Evolutionary conservation across 2,113 vertebrate genomes (phyloP).

Genomic region (Rutilus rutilus): DNA sequence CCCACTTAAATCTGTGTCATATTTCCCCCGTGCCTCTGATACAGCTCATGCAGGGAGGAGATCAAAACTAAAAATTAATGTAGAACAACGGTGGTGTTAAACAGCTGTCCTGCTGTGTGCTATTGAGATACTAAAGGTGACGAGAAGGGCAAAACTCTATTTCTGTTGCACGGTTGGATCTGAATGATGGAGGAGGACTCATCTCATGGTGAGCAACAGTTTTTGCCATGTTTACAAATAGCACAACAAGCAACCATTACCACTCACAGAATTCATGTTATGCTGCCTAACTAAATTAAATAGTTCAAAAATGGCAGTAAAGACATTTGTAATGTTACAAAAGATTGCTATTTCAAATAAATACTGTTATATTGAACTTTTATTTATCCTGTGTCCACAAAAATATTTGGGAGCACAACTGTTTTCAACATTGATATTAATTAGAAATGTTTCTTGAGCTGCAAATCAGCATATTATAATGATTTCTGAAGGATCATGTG

Average conservation of each 20-base stretch:
- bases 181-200: neutral
- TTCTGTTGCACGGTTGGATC: constrained; percentile 12
- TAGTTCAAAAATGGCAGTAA: neutral
- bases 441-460: neutral
- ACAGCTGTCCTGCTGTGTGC: constrained; percentile 24
- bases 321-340: neutral
- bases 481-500: neutral
- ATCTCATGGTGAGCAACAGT: neutral
- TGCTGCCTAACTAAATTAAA: neutral
- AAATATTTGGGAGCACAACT: neutral
- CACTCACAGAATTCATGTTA: neutral
- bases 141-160: neutral
- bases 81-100: constrained; percentile 13
- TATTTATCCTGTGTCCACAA: neutral
- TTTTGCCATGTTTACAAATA: neutral
- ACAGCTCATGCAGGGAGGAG: neutral
- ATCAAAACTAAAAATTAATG: neutral
- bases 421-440: neutral
- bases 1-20: constrained; percentile 28
- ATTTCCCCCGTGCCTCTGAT: constrained; percentile 19
- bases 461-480: neutral
- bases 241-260: neutral
- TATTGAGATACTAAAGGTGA: neutral
- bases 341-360: neutral
- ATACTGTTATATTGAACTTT: neutral